Conservation (phyloP, 2,113 vertebrate genomes). For the Ochotona curzoniae region DNA sequence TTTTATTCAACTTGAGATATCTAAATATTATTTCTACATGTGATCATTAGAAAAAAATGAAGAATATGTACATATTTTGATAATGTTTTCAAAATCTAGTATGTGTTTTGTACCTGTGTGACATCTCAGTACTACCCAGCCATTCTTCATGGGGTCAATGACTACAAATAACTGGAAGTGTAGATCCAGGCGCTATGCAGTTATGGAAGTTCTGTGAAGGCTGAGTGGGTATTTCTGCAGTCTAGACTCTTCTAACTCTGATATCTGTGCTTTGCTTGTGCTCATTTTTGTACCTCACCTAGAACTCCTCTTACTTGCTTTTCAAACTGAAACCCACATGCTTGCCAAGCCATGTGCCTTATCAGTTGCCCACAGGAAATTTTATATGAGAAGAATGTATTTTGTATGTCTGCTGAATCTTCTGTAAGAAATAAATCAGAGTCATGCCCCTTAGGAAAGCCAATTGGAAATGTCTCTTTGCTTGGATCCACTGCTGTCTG, state of each 20-base stretch:
- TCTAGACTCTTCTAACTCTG: neutral
- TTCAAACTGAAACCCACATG: neutral
- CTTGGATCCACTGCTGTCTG: neutral
- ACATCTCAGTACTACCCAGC: neutral
- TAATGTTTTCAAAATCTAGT: neutral
- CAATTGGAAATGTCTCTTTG: neutral
- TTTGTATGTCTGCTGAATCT: neutral
- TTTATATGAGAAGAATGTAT: neutral
- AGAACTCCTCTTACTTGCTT: neutral
- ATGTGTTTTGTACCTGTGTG: neutral
- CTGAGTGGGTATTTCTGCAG: neutral
- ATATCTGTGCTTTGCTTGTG: neutral
- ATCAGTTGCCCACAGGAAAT: neutral
- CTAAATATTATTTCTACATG: neutral
- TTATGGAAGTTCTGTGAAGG: too few species aligned
- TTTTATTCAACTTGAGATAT: conserved; percentile 25
- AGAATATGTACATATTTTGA: neutral
- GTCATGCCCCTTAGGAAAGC: neutral
- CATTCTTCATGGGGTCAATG: neutral
- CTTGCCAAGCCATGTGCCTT: neutral
- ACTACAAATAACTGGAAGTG: neutral
- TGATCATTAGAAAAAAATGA: neutral
- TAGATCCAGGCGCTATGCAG: neutral
- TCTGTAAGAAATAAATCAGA: conserved; percentile 24
- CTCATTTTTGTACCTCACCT: neutral